These are phyloP conservation scores for Andrena trimmerana DNA, from an alignment of 2,888 invertebrate genomes.

Conservation along the genomic window DNA sequence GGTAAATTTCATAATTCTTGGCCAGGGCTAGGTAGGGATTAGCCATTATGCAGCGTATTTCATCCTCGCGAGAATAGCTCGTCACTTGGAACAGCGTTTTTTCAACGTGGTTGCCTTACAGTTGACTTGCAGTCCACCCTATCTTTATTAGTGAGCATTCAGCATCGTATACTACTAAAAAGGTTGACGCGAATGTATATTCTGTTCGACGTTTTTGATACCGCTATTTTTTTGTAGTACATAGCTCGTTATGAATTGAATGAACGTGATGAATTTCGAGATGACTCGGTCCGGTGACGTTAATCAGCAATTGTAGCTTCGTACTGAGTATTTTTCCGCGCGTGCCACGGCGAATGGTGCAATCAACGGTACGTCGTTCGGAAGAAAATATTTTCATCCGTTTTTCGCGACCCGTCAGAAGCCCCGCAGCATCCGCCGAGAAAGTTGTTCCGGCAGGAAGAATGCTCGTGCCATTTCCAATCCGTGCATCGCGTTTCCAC, in stretches of 20 bases:
- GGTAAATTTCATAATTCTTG: constrained; percentile 42
- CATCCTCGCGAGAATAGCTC: neutral
- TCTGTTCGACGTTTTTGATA: no score
- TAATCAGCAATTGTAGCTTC: neutral
- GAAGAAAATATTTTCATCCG: neutral
- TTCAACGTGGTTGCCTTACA: no score
- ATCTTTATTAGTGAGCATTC: no score
- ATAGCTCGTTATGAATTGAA: no score
- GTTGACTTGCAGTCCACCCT: no score
- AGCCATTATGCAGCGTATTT: neutral
- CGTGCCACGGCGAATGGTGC: neutral
- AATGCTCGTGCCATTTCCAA: constrained; percentile 20
- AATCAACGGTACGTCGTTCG: neutral
- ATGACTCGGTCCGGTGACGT: no score
- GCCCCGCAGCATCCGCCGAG: neutral
- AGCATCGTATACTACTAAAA: no score
- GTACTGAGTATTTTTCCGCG: neutral
- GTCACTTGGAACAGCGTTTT: neutral
- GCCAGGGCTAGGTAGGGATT: neutral
- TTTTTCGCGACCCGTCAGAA: neutral
- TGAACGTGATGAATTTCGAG: no score
- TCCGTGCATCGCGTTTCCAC: constrained; percentile 14
- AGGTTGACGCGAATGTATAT: no score
- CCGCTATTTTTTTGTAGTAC: no score
- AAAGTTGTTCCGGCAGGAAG: neutral